Conservation (phyloP, 2,888 invertebrate species). For the Drosophila picticornis region DNA sequence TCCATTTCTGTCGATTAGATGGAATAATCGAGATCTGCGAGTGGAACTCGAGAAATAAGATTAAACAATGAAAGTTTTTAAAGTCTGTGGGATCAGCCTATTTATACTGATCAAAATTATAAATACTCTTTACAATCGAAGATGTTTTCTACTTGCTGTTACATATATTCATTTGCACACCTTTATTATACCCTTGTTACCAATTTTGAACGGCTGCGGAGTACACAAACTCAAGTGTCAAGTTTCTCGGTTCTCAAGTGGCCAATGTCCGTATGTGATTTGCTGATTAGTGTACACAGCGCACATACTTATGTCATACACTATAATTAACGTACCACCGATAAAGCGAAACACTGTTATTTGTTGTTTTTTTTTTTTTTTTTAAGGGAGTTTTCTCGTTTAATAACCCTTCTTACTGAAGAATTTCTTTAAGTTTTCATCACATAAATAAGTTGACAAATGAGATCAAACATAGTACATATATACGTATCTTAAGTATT, state of each 20-base stretch:
- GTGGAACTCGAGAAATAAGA: not conserved
- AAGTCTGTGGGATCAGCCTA: not conserved
- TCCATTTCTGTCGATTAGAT: not conserved
- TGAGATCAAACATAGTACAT: slow-evolving; percentile 64
- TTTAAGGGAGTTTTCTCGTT: slow-evolving; percentile 37
- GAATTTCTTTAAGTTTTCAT: slow-evolving; percentile 49
- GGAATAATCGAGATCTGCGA: not conserved
- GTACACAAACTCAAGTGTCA: slow-evolving; percentile 30
- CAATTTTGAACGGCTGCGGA: not conserved
- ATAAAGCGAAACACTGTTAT: slow-evolving; percentile 20
- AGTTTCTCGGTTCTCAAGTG: slow-evolving; percentile 39
- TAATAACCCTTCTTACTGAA: slow-evolving; percentile 45
- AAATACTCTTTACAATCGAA: not conserved
- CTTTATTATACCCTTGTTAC: not conserved
- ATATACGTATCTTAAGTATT: slow-evolving; percentile 19
- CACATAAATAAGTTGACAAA: slow-evolving; percentile 67
- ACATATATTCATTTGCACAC: not conserved
- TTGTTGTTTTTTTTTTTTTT: slow-evolving; percentile 29
- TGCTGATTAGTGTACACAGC: slow-evolving; percentile 42
- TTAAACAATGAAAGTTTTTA: not conserved
- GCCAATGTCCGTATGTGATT: slow-evolving; percentile 16
- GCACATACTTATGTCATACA: slow-evolving; percentile 40
- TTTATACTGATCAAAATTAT: not conserved
- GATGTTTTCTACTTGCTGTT: not conserved
- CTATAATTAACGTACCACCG: slow-evolving; percentile 12